Base-by-base conservation (phyloP, 2,888 invertebrate species). In the Diplolepis rosae region DNA sequence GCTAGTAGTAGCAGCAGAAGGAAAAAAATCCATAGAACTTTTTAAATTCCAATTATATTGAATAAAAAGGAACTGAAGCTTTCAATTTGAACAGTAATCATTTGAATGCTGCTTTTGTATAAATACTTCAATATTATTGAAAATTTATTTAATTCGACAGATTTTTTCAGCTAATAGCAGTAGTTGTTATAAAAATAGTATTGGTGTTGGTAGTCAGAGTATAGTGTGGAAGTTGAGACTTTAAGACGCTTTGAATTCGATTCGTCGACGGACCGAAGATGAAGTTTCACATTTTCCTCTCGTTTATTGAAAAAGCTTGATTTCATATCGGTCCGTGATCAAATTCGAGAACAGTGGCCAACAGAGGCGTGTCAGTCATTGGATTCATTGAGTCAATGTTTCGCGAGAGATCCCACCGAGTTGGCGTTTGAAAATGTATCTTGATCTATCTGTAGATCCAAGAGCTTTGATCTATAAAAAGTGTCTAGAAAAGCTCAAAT, bases 211-310 rank as follows among this genome's bases (percentile, higher is more conserved):
- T 85, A 82, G 82, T 84, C 83, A 82, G 85, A 88, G 86, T 87
- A 84, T 83, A 86, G 87, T 88, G 88, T 88, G 88, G 87, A 88
- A 88, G 88, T 86, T 81, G 82, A 86, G 84, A 85, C 83, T 82
- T 82, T 80, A 80, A 74, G 76, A 73, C 76, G 73, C 77, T 80
- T 61, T 42, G 15, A 39, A 61, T 27, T 61, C 61, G 39, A 61
- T 39, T 61, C 54, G 32, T 48, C 48, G 48, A 48, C 48, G 48
- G 48, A 61, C n/a, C 56, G 35, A 61, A 35, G n/a, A 61, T 61
- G 39, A n/a, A 27, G 9, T 24, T 61, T 61, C 39, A 22, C 6
- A 35, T 1, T 61, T 39, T 13, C 11, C 11, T 66, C 15, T 39
- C n/a, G n/a, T 15, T 24, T 39, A 39, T 61, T 39, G 13, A 4